phyloP scores from a whole-genome alignment of 2,888 invertebrate genomes.

The Pyrrhia umbra region DNA sequence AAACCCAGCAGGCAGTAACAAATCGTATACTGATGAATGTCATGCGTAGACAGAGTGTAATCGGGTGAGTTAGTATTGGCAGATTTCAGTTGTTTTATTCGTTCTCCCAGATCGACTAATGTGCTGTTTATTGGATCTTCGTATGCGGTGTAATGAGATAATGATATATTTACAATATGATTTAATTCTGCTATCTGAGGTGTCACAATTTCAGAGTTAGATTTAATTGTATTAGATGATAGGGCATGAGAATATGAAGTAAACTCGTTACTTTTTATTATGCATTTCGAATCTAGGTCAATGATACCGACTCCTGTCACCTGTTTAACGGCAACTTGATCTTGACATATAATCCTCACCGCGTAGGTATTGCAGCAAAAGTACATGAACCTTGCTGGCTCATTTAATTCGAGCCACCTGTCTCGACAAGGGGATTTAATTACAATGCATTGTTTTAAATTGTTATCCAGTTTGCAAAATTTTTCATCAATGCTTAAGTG shows the following conservation, averaged over 20 bases:
- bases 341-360: slow-evolving; percentile 16
- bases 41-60: slow-evolving; percentile 12
- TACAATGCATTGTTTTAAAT: slow-evolving; percentile 12
- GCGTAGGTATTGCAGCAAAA: slow-evolving; percentile 12
- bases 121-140: slow-evolving; percentile 1
- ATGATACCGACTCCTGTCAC: slow-evolving; percentile 5
- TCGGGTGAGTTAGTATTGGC: slow-evolving; percentile 12
- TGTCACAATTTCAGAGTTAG: slow-evolving; percentile 5
- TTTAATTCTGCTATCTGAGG: slow-evolving; percentile 24
- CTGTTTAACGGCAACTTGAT: slow-evolving; percentile 11
- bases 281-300: slow-evolving; percentile 10
- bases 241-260: not conserved
- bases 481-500: slow-evolving; percentile 15
- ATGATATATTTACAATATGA: slow-evolving; percentile 20
- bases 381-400: not conserved
- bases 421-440: slow-evolving; percentile 18
- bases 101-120: slow-evolving; percentile 1
- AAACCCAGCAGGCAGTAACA: slow-evolving; percentile 12
- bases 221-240: slow-evolving; percentile 3
- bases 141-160: slow-evolving; percentile 1
- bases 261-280: slow-evolving; percentile 18
- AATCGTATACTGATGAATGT: slow-evolving; percentile 14
- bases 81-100: slow-evolving; percentile 17
- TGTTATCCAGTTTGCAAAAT: slow-evolving; percentile 9
- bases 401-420: not conserved